A percentile compares a stretch with the other conserved stretches of the same genome.
Conservation (phyloP, 2,888 invertebrate genomes). For the Tromatobia lineatoria region DNA sequence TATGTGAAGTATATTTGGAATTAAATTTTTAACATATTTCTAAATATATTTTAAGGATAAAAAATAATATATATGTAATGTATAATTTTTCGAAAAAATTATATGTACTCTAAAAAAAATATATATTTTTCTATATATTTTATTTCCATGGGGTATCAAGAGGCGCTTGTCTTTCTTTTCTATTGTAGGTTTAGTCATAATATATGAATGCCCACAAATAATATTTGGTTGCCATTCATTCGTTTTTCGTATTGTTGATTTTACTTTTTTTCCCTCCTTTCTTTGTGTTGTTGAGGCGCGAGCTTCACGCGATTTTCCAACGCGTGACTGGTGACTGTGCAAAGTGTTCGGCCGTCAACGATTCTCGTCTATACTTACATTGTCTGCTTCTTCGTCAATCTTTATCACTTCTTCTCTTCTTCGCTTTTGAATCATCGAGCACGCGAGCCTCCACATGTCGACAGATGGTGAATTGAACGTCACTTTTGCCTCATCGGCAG, state of each 20-base stretch:
- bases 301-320: conserved; percentile 57
- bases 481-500: conserved; percentile 66
- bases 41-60: no score
- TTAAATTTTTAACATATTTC: no score
- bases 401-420: conserved; percentile 52
- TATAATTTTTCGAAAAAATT: no score
- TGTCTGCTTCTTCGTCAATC: conserved; percentile 52
- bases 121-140: no score
- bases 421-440: conserved; percentile 68
- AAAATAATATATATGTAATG: no score
- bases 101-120: no score
- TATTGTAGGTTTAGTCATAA: conserved; percentile 3
- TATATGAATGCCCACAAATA: conserved; percentile 11
- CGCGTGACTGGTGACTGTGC: conserved; percentile 64
- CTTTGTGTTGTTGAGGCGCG: conserved; percentile 25
- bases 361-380: conserved; percentile 11
- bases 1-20: no score
- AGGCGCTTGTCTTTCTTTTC: neutral
- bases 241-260: conserved; percentile 9
- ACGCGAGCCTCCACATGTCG: conserved; percentile 78
- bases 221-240: conserved; percentile 4
- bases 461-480: conserved; percentile 78
- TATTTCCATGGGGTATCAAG: no score
- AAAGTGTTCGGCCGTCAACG: conserved; percentile 57
- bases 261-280: conserved; percentile 19